Percentiles rank a stretch among this genome's conserved stretches.
These are phyloP conservation scores for Coryphaenoides rupestris DNA, from an alignment of 2,113 vertebrate genomes.

Conservation along the genomic window DNA sequence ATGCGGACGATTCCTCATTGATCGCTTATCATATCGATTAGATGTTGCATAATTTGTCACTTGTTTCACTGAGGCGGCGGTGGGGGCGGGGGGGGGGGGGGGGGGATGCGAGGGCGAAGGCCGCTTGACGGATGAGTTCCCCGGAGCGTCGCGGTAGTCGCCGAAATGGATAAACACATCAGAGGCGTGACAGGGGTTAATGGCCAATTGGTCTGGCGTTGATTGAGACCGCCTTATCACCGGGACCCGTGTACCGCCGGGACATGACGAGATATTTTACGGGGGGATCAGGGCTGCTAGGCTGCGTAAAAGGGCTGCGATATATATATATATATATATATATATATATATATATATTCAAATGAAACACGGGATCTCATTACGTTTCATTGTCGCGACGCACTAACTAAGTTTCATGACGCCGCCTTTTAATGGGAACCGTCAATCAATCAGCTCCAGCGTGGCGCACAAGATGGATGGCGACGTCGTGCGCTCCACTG, in stretches of 20 bases:
- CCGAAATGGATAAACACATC: constrained; percentile 14
- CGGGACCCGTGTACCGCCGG: neutral
- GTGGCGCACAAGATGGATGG: constrained; percentile 1
- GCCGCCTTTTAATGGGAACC: neutral
- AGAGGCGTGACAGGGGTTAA: constrained; percentile 22
- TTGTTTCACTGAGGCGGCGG: constrained; percentile 29
- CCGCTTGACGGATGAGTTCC: constrained; percentile 19
- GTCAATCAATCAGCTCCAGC: constrained; percentile 21
- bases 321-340: too few species aligned
- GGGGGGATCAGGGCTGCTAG: neutral
- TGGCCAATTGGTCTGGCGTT: constrained; percentile 24
- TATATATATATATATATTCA: too few species aligned
- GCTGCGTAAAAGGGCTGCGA: neutral
- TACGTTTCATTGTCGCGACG: too few species aligned
- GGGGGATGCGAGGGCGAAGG: too few species aligned
- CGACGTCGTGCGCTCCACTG: too few species aligned
- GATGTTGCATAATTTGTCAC: constrained; percentile 21
- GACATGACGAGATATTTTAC: neutral
- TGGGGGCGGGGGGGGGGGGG: too few species aligned
- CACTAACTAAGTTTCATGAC: too few species aligned
- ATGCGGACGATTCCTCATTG: too few species aligned
- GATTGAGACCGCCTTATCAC: constrained; percentile 18
- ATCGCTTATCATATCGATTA: constrained; percentile 34
- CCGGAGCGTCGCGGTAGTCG: neutral
- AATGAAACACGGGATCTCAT: too few species aligned